These are phyloP conservation scores for Ranitomeya imitator DNA, from an alignment of 2,113 vertebrate species.

Conservation along the genomic window DNA sequence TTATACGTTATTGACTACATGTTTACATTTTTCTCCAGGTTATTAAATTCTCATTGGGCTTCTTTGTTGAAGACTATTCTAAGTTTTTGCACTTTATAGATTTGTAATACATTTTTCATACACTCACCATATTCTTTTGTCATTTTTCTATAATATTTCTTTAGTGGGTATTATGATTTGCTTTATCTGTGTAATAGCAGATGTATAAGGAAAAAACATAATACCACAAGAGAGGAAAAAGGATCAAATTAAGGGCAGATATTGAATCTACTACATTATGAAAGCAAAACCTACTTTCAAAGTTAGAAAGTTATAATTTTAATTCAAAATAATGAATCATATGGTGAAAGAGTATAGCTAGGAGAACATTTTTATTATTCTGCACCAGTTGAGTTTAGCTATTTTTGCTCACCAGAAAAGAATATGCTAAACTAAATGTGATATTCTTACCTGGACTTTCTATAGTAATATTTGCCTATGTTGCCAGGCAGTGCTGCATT, in stretches of 20 bases:
- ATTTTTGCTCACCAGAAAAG: too few relatives aligned
- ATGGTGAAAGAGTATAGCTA: too few relatives aligned
- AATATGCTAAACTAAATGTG: too few relatives aligned
- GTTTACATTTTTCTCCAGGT: constrained; percentile 17
- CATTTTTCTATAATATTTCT: background rate
- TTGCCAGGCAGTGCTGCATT: too few relatives aligned
- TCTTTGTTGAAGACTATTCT: constrained; percentile 23
- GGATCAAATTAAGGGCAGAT: background rate
- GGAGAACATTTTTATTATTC: too few relatives aligned
- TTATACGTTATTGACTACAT: constrained; percentile 31
- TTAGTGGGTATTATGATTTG: background rate
- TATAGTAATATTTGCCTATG: too few relatives aligned
- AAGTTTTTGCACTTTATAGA: constrained; percentile 4
- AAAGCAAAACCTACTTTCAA: background rate
- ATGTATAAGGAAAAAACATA: constrained; percentile 16
- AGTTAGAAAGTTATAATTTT: background rate
- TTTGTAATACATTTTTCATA: constrained; percentile 26
- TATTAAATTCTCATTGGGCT: constrained; percentile 31
- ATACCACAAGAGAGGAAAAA: background rate
- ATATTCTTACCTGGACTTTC: too few relatives aligned
- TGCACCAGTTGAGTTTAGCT: too few relatives aligned
- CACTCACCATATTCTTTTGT: background rate
- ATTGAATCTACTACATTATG: background rate
- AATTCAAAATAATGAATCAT: too few relatives aligned
- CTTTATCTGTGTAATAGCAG: constrained; percentile 19